These are phyloP conservation scores for Eristalinus sepulchralis DNA, from an alignment of 2,888 invertebrate genomes.

Conservation along the genomic window DNA sequence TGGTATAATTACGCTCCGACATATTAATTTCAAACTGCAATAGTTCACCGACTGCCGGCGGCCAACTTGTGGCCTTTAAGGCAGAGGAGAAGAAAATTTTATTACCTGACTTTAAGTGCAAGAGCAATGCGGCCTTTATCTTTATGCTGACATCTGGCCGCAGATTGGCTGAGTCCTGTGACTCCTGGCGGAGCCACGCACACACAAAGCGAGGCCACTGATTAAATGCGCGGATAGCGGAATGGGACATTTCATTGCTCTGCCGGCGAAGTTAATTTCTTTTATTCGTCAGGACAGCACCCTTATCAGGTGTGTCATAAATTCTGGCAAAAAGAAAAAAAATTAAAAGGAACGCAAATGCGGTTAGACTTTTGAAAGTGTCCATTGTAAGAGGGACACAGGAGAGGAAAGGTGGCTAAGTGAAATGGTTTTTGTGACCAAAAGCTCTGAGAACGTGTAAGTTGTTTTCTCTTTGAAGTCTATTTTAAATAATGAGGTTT, in stretches of 20 bases:
- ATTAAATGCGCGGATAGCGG: slow-evolving; percentile 65
- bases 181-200: neutral
- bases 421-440: too few relatives aligned
- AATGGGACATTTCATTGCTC: slow-evolving; percentile 53
- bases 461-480: too few relatives aligned
- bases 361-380: too few relatives aligned
- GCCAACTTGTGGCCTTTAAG: slow-evolving; percentile 21
- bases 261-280: slow-evolving; percentile 40
- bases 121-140: slow-evolving; percentile 40
- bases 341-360: neutral
- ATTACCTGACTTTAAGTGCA: slow-evolving; percentile 43
- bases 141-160: slow-evolving; percentile 43
- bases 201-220: slow-evolving; percentile 25
- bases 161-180: slow-evolving; percentile 4
- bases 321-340: slow-evolving; percentile 22
- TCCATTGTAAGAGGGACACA: too few relatives aligned
- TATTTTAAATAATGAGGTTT: too few relatives aligned
- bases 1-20: slow-evolving; percentile 45
- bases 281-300: slow-evolving; percentile 58
- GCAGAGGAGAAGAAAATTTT: slow-evolving; percentile 24
- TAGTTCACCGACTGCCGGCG: slow-evolving; percentile 33
- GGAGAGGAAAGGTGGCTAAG: too few relatives aligned
- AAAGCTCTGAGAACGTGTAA: too few relatives aligned
- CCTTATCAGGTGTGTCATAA: slow-evolving; percentile 49
- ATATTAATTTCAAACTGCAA: slow-evolving; percentile 48